phyloP scores from a whole-genome alignment of 23 tunicate genomes.

The Trididemnum miniatum region DNA sequence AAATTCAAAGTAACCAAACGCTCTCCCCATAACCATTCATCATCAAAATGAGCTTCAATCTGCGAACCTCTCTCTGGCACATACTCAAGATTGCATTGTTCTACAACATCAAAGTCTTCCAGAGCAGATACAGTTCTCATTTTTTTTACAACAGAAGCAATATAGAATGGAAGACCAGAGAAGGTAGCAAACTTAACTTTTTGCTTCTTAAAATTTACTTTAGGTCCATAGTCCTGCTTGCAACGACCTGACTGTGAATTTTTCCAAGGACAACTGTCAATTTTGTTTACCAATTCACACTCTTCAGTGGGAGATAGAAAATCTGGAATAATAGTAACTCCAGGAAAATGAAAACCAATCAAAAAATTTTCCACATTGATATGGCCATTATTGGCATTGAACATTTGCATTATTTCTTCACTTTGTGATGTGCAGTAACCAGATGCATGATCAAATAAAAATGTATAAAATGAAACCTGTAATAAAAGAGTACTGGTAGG shows the following conservation, averaged over 20 bases:
- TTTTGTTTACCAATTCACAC: conserved; percentile 9
- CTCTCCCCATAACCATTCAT: conserved; percentile 96
- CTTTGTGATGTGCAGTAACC: too few relatives aligned
- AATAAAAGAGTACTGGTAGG: too few relatives aligned
- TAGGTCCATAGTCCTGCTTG: conserved; percentile 99
- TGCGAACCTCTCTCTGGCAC: conserved; percentile 71
- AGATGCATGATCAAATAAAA: too few relatives aligned
- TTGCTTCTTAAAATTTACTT: conserved; percentile 94
- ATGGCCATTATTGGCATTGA: background rate
- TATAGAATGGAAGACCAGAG: conserved; percentile 77
- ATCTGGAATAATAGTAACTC: conserved; percentile 60
- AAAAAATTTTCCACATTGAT: too few relatives aligned
- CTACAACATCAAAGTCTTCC: conserved; percentile 66
- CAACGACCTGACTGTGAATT: conserved; percentile 91
- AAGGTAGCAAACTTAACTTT: conserved; percentile 67
- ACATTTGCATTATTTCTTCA: background rate
- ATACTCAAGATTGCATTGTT: conserved; percentile 90
- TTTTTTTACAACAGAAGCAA: conserved; percentile 8
- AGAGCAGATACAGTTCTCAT: conserved; percentile 23
- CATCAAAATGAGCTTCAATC: conserved; percentile 98
- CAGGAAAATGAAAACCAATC: conserved; percentile 60
- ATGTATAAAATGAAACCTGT: background rate
- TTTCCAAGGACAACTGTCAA: conserved; percentile 74
- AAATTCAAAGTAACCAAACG: conserved; percentile 74
- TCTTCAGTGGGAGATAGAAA: conserved; percentile 70